Evolutionary conservation across 2,797 vertebrate genomes (phyloP).

Genomic region (Diplodus puntazzo): DNA sequence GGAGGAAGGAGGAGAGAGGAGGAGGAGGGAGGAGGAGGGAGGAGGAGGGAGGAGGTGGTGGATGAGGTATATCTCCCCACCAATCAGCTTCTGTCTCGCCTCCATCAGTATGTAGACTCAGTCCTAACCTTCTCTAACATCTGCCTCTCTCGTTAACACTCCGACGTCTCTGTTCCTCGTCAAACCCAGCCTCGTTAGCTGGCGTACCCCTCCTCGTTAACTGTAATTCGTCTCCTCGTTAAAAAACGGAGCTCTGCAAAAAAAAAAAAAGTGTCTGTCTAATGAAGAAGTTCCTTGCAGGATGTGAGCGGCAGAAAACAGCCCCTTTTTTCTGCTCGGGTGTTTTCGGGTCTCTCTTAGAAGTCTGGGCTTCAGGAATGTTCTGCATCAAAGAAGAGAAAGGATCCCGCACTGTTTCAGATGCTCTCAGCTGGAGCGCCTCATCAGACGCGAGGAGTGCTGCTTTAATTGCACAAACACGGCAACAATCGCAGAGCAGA

Average conservation of each 20-base stretch:
- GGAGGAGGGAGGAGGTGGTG: background rate
- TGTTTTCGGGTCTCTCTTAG: background rate
- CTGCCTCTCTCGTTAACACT: slow-evolving; percentile 36
- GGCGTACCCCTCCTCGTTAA: slow-evolving; percentile 46
- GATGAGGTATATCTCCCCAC: slow-evolving; percentile 20
- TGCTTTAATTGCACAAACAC: background rate
- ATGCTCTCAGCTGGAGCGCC: slow-evolving; percentile 7
- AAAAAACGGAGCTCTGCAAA: slow-evolving; percentile 19
- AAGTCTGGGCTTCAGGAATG: slow-evolving; percentile 14
- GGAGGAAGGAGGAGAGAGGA: too few species aligned
- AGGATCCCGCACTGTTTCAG: background rate
- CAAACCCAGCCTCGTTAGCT: slow-evolving; percentile 40
- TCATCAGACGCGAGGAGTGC: background rate
- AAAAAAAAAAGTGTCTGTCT: slow-evolving; percentile 20
- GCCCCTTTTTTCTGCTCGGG: too few species aligned
- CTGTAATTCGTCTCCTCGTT: slow-evolving; percentile 51
- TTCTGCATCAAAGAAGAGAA: slow-evolving; percentile 8
- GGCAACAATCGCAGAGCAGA: background rate
- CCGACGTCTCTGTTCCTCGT: slow-evolving; percentile 16
- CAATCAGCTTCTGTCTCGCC: slow-evolving; percentile 17
- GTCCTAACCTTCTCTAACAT: slow-evolving; percentile 37
- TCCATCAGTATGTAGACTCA: slow-evolving; percentile 24
- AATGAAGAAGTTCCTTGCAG: slow-evolving; percentile 37
- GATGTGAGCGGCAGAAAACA: background rate
- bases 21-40: too few species aligned